Conservation (phyloP, 2,113 vertebrate genomes). For the Megaceryle maxima region DNA sequence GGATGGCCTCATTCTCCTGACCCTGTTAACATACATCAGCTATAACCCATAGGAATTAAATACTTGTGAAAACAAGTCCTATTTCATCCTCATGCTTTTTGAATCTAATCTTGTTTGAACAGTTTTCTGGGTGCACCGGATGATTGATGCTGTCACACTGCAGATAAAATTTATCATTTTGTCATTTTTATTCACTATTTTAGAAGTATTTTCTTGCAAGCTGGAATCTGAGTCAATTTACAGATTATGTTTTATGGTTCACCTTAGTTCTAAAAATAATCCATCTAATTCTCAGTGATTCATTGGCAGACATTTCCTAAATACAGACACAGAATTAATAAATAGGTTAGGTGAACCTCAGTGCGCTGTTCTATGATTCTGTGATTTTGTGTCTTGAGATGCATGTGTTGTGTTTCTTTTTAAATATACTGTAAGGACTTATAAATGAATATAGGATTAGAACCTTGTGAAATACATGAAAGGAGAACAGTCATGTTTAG, state of each 20-base stretch:
- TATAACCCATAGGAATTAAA: neutral
- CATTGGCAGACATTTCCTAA: neutral
- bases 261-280: neutral
- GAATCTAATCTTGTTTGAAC: neutral
- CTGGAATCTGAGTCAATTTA: neutral
- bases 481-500: neutral
- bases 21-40: neutral
- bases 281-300: neutral
- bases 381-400: neutral
- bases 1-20: neutral
- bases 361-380: neutral
- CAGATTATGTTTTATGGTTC: neutral
- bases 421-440: neutral
- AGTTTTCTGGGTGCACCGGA: neutral
- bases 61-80: neutral
- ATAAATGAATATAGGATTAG: neutral
- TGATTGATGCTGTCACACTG: conserved; percentile 33
- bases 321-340: neutral
- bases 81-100: conserved; percentile 15
- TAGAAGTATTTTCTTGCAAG: neutral
- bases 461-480: neutral
- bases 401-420: neutral
- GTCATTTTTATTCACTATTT: conserved; percentile 3
- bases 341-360: neutral
- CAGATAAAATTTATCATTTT: neutral